These are phyloP conservation scores for Troides helena DNA, from an alignment of 2,888 invertebrate species.

Conservation along the genomic window DNA sequence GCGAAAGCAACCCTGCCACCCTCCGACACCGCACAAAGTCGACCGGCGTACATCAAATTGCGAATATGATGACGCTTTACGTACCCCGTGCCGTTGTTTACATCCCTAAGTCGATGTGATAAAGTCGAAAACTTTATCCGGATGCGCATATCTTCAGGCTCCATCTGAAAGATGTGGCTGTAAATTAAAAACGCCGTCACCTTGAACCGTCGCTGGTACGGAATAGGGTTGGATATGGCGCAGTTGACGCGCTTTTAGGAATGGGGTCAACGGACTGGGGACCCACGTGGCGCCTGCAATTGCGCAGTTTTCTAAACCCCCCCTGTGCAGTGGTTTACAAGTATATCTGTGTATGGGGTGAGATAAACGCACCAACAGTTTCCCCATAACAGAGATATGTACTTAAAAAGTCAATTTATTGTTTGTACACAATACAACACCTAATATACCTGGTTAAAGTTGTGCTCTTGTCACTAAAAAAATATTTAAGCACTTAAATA, in stretches of 20 bases:
- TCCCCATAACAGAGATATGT: too few relatives aligned
- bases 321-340: conserved; percentile 59
- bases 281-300: conserved; percentile 70
- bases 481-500: too few relatives aligned
- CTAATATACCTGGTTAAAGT: too few relatives aligned
- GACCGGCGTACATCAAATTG: conserved; percentile 6
- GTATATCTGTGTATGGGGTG: conserved; percentile 51
- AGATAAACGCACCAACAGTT: conserved; percentile 38
- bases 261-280: conserved; percentile 61
- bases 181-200: conserved; percentile 30
- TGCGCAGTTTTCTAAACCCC: conserved; percentile 73
- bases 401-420: too few relatives aligned
- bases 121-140: conserved; percentile 12
- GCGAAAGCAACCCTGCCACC: conserved; percentile 5
- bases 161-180: conserved; percentile 6
- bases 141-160: conserved; percentile 1
- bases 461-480: too few relatives aligned
- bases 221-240: conserved; percentile 31
- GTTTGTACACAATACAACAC: too few relatives aligned
- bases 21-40: not conserved
- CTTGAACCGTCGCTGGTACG: conserved; percentile 29
- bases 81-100: conserved; percentile 18
- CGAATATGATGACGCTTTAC: conserved; percentile 3
- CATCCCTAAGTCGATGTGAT: conserved; percentile 3
- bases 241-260: conserved; percentile 30